A percentile compares a stretch with the other conserved stretches of the same genome.
Conservation (phyloP, 1,140 invertebrate genomes). For the Trichonephila clavipes region DNA sequence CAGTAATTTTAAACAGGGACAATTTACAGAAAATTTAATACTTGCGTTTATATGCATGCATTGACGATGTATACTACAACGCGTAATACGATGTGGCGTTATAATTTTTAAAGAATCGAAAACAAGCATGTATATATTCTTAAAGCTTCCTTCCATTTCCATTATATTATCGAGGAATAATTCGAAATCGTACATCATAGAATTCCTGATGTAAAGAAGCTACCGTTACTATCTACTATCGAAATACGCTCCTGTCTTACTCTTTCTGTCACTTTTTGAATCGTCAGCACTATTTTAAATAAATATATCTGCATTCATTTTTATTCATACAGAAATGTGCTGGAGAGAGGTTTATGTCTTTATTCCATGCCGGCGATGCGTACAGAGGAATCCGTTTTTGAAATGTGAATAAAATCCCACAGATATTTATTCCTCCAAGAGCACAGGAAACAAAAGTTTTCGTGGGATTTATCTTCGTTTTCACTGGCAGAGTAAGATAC, state of each 20-base stretch:
- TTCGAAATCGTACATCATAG: background rate
- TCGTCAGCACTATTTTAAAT: background rate
- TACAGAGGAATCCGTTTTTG: background rate
- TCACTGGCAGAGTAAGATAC: background rate
- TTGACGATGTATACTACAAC: too few relatives aligned
- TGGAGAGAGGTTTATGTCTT: background rate
- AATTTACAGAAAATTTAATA: too few relatives aligned
- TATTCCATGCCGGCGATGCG: background rate
- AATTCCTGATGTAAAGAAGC: background rate
- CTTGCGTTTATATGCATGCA: too few relatives aligned
- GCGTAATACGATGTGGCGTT: too few relatives aligned
- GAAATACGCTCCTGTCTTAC: background rate
- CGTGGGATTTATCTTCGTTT: background rate
- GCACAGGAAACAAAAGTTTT: background rate
- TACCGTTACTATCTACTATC: background rate
- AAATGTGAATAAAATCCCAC: constrained; percentile 11
- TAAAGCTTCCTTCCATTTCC: background rate
- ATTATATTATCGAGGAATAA: background rate
- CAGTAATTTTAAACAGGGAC: too few relatives aligned
- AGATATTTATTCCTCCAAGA: background rate
- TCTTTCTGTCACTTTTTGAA: background rate
- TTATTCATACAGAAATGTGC: background rate
- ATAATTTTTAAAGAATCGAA: background rate
- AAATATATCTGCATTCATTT: background rate
- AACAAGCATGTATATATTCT: background rate